Base-by-base conservation (phyloP, 2,888 invertebrate species). In the Diachrysia chrysitis region DNA sequence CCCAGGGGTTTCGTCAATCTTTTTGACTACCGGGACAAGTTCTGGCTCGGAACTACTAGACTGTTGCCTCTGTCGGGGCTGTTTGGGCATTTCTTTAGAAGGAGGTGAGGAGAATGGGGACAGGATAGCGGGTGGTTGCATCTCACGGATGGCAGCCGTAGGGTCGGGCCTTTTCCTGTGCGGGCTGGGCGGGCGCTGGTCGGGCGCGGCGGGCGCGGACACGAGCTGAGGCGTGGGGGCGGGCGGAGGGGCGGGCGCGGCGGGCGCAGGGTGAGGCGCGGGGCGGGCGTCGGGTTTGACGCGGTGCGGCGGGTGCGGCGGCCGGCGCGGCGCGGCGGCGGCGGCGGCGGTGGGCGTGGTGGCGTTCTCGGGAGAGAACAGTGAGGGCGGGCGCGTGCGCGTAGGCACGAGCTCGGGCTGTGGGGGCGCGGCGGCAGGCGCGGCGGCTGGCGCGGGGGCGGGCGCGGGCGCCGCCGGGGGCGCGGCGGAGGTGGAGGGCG, bases 341-440 rank as follows among this genome's bases (percentile, higher is more conserved):
- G 96, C 95, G 0, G 93, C 93, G 6, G 89, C 92, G 3, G 91
- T 87, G 7, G 96, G 96, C 0, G 96, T 94, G 0, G 93, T 93
- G 0, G 89, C 93, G 70, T 96, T 96, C 72, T 97, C 97, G 0
- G 97, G 97, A 3, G 97, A 97, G 87, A 97, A 97, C 37, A 97
- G 85, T 16, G 97, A 97, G 0, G 96, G 96, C 2, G 96, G 95
- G 58, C 96, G 92, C 21, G 96, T 95, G 48, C 93, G 84, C 63
- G 89, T 92, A 71, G 66, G 89, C 29, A 84, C 84, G 61, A 87
- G 86, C 54, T 76, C 84, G 57, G 73, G 84, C 66, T 67, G 85
- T 57, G 19, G 17, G 19, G 48, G 19, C 48, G 48, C 46, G 46
- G n/a, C n/a, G n/a, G n/a, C n/a, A n/a, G n/a, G n/a, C n/a, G n/a